Evolutionary conservation across 2,113 vertebrate species (phyloP).

Genomic region (Prietella phreatophila): DNA sequence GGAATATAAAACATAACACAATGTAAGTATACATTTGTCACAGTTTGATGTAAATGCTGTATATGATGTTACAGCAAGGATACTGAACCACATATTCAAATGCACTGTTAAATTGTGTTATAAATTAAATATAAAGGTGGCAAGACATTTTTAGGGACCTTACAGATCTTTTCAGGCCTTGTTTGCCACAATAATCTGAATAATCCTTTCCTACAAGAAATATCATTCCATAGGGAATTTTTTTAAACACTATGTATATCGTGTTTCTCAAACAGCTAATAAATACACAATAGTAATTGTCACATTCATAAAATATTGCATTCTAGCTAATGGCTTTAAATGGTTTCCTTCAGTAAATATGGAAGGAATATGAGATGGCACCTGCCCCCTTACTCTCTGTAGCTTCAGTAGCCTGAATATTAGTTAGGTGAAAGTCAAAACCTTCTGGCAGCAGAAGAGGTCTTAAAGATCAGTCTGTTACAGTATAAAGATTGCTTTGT

Average conservation of each 20-base stretch:
- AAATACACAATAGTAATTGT: background rate
- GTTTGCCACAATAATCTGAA: background rate
- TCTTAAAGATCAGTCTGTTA: background rate
- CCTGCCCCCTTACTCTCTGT: background rate
- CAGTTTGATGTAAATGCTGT: background rate
- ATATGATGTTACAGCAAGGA: background rate
- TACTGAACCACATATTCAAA: background rate
- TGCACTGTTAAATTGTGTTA: background rate
- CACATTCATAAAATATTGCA: background rate
- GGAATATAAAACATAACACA: background rate
- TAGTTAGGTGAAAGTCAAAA: background rate
- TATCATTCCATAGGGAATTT: background rate
- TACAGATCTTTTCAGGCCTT: too few species aligned
- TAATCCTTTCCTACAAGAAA: background rate
- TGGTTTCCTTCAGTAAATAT: background rate
- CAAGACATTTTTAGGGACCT: background rate
- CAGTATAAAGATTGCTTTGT: background rate
- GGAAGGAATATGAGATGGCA: background rate
- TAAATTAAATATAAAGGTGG: background rate
- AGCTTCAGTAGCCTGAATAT: background rate
- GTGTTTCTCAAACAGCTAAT: background rate
- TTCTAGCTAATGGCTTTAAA: background rate
- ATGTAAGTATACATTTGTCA: background rate
- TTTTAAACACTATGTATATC: background rate
- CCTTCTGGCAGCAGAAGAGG: background rate